Evolutionary conservation across 1,140 invertebrate species (phyloP).

Genomic region (Drosophila repleta): DNA sequence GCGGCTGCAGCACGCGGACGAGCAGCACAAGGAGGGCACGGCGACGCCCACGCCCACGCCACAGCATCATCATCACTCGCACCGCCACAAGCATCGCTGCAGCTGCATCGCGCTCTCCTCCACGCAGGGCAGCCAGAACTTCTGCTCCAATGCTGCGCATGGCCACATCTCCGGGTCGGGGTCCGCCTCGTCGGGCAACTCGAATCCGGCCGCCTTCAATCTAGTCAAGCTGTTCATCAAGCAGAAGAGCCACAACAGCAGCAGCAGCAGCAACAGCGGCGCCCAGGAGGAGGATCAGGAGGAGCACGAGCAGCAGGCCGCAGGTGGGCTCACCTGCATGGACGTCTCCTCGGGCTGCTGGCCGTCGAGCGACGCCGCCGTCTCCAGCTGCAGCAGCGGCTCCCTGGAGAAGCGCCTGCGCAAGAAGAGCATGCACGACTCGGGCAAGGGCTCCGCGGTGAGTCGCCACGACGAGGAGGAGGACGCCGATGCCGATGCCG

Average conservation of each 20-base stretch:
- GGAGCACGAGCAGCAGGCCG: too few species aligned
- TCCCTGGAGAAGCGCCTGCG: constrained; percentile 78
- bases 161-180: constrained; percentile 68
- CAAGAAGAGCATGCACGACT: constrained; percentile 84
- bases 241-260: constrained; percentile 89
- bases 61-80: constrained; percentile 46
- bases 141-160: constrained; percentile 42
- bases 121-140: constrained; percentile 83
- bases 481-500: constrained; percentile 3
- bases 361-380: constrained; percentile 84
- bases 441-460: constrained; percentile 85
- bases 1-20: constrained; percentile 55
- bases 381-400: constrained; percentile 68
- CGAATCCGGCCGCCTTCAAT: constrained; percentile 86
- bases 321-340: constrained; percentile 85
- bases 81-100: constrained; percentile 78
- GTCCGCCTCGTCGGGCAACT: constrained; percentile 70
- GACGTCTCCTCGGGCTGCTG: constrained; percentile 87
- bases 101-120: constrained; percentile 66
- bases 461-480: constrained; percentile 84
- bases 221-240: constrained; percentile 95
- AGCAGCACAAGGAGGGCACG: constrained; percentile 48
- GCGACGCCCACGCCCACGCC: constrained; percentile 41
- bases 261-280: constrained; percentile 69
- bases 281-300: constrained; percentile 79